phyloP scores from a whole-genome alignment of 1,140 invertebrate species.

The Atopsyche davidsoni region DNA sequence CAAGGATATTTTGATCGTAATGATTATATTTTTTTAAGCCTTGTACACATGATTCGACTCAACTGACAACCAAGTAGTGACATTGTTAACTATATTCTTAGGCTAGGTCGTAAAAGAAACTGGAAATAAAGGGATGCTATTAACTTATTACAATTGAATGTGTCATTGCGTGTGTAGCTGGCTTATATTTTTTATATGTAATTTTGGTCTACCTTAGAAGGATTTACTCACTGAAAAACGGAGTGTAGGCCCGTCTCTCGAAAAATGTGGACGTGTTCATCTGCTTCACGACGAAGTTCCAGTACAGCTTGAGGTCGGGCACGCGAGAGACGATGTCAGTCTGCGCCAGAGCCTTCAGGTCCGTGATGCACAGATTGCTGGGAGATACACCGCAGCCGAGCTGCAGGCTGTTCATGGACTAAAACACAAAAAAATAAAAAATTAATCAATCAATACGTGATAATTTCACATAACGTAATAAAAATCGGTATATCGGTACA shows the following conservation, averaged over 20 bases:
- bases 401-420: conserved; percentile 11
- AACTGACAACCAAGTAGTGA: no score
- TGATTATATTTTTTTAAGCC: no score
- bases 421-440: no score
- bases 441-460: neutral
- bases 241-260: neutral
- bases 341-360: conserved; percentile 1
- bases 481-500: neutral
- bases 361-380: neutral
- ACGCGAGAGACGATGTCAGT: neutral
- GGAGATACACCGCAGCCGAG: neutral
- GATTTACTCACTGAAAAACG: conserved; percentile 20
- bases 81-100: no score
- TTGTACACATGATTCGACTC: no score
- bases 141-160: no score
- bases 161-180: no score
- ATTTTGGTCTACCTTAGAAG: no score
- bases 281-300: conserved; percentile 7
- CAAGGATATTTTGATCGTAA: no score
- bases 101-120: no score
- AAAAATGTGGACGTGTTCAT: conserved; percentile 9
- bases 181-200: no score
- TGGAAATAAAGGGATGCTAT: no score
- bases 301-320: conserved; percentile 3
- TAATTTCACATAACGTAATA: conserved; percentile 3